phyloP scores from a whole-genome alignment of 2,113 vertebrate species.

The Monopterus albus region DNA sequence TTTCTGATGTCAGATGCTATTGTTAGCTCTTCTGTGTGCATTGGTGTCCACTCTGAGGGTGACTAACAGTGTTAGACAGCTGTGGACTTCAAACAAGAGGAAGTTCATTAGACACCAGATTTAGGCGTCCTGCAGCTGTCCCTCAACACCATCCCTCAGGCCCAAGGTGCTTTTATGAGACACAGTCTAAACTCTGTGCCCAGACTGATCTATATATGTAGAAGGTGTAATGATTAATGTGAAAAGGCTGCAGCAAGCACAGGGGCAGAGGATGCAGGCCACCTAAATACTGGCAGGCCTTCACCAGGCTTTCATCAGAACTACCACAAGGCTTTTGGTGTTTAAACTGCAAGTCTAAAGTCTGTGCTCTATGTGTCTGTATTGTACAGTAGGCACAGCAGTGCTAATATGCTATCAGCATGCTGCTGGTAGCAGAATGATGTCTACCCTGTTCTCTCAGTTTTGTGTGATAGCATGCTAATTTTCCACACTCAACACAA shows the following conservation, averaged over 20 bases:
- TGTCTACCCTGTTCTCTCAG: no score
- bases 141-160: slow-evolving; percentile 12
- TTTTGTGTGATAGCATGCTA: no score
- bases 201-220: slow-evolving; percentile 15
- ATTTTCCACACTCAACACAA: no score
- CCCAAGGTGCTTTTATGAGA: slow-evolving; percentile 45
- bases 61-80: slow-evolving; percentile 42
- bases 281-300: background rate
- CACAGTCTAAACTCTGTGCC: slow-evolving; percentile 5
- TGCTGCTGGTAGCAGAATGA: no score
- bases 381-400: no score
- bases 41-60: slow-evolving; percentile 15
- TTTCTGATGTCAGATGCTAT: slow-evolving; percentile 39
- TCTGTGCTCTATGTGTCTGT: no score
- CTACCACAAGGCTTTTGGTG: background rate
- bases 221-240: background rate
- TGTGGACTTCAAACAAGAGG: slow-evolving; percentile 61
- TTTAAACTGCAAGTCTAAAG: no score
- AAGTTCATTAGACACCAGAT: slow-evolving; percentile 58
- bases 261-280: background rate
- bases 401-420: no score
- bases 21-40: slow-evolving; percentile 42
- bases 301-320: background rate
- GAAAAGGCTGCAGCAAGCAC: background rate
- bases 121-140: slow-evolving; percentile 2